phyloP scores from a whole-genome alignment of 2,888 invertebrate species.

The Mechanitis mazaeus region DNA sequence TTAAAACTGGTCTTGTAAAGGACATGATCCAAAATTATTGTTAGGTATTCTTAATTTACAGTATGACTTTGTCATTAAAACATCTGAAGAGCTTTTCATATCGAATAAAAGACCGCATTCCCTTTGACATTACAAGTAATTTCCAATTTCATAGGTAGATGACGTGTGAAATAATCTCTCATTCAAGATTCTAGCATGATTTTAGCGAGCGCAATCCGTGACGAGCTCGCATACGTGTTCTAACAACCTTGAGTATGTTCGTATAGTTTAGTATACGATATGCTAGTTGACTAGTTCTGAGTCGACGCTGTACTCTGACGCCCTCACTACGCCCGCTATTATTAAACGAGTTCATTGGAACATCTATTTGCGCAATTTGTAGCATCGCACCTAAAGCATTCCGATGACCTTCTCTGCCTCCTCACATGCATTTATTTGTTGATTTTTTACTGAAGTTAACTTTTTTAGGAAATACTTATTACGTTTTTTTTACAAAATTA shows the following conservation, averaged over 20 bases:
- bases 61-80: too few species aligned
- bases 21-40: too few species aligned
- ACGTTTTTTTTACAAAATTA: not conserved
- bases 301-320: constrained; percentile 51
- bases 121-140: not conserved
- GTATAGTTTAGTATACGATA: constrained; percentile 41
- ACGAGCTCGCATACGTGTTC: constrained; percentile 37
- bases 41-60: too few species aligned
- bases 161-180: constrained; percentile 36
- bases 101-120: too few species aligned
- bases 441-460: constrained; percentile 14
- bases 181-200: constrained; percentile 43
- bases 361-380: constrained; percentile 76
- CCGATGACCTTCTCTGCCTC: constrained; percentile 63
- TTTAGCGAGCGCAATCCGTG: constrained; percentile 44
- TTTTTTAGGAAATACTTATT: constrained; percentile 12
- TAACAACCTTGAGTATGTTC: constrained; percentile 58
- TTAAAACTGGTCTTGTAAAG: constrained; percentile 7
- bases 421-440: constrained; percentile 34
- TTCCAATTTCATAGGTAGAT: constrained; percentile 11
- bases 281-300: constrained; percentile 32
- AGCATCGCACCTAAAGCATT: constrained; percentile 65
- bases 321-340: constrained; percentile 71
- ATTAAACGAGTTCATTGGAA: constrained; percentile 77
- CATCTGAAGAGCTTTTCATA: too few species aligned